These are phyloP conservation scores for Coccyzus lansbergi DNA, from an alignment of 2,797 vertebrate genomes.

Conservation along the genomic window DNA sequence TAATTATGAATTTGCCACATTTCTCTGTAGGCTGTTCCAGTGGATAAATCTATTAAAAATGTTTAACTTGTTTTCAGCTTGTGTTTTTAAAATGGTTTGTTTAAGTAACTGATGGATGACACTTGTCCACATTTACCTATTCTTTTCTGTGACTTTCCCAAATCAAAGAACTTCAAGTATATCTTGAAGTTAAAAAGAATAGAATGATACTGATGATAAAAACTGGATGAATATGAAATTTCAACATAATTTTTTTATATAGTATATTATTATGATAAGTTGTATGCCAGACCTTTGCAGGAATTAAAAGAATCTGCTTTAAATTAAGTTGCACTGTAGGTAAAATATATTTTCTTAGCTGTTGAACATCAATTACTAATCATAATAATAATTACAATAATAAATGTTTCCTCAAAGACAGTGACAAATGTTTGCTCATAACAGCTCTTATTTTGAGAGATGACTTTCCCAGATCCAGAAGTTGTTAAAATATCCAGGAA, in stretches of 20 bases:
- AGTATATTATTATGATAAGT: not conserved
- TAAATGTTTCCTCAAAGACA: not conserved
- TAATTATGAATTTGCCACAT: not conserved
- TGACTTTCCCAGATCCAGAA: not conserved
- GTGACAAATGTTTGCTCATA: not conserved
- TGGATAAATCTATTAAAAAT: not conserved
- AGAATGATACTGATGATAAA: not conserved
- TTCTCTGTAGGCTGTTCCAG: not conserved
- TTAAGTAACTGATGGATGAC: not conserved
- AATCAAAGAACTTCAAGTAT: not conserved
- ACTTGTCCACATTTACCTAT: not conserved
- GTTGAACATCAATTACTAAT: not conserved
- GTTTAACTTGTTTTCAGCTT: not conserved
- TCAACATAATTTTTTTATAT: not conserved
- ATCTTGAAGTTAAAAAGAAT: not conserved
- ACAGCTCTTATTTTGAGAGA: accelerated
- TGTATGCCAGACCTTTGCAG: not conserved
- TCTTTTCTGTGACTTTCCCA: not conserved
- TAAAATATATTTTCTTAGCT: not conserved
- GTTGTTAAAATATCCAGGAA: not conserved
- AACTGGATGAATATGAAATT: not conserved
- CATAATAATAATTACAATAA: not conserved
- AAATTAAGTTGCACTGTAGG: not conserved
- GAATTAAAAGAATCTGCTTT: not conserved
- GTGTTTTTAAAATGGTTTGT: not conserved